These are phyloP conservation scores for Rambutsinella grinnellia DNA, from an alignment of 2,888 invertebrate genomes.

Conservation along the genomic window DNA sequence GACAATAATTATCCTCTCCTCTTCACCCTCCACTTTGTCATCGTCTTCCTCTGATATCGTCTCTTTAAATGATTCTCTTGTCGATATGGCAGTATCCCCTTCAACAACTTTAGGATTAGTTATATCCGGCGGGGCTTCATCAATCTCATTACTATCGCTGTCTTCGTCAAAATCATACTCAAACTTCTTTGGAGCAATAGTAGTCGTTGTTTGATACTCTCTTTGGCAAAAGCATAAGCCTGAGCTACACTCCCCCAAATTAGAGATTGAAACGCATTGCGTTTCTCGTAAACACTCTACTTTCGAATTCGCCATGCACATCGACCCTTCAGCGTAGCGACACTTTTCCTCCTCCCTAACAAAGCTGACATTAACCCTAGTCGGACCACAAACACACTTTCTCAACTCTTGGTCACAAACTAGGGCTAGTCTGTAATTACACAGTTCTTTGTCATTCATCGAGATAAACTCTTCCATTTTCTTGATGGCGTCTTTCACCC, in stretches of 20 bases:
- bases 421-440: conserved; percentile 35
- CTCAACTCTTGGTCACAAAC: conserved; percentile 35
- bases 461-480: conserved; percentile 52
- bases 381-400: conserved; percentile 43
- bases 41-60: conserved; percentile 41
- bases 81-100: neutral
- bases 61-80: conserved; percentile 4
- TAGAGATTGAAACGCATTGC: conserved; percentile 27
- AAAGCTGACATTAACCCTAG: conserved; percentile 28
- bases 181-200: conserved; percentile 4
- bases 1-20: conserved; percentile 39
- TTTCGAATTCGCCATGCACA: conserved; percentile 34
- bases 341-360: conserved; percentile 28
- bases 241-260: conserved; percentile 22
- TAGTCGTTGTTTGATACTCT: conserved; percentile 23
- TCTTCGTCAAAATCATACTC: conserved; percentile 26
- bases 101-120: no score
- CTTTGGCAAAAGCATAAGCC: conserved; percentile 42
- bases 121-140: conserved; percentile 10
- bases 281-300: conserved; percentile 26
- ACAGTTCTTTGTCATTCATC: conserved; percentile 49
- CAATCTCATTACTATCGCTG: conserved; percentile 7
- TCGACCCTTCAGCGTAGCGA: conserved; percentile 39
- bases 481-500: conserved; percentile 31
- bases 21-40: conserved; percentile 26